phyloP scores from a whole-genome alignment of 2,888 invertebrate genomes.

The Nephrotoma appendiculata region DNA sequence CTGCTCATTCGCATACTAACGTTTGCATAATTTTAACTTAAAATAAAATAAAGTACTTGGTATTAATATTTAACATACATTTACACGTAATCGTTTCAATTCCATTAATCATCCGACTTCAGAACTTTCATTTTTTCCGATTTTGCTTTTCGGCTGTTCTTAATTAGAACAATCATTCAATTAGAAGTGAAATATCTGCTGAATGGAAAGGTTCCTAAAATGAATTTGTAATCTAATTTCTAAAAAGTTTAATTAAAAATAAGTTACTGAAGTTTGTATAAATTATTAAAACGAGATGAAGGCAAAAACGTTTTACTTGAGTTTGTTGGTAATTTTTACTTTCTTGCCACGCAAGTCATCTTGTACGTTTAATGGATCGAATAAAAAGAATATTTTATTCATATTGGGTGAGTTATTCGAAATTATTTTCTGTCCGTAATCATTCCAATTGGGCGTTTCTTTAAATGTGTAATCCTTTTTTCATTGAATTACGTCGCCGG shows the following conservation, averaged over 20 bases:
- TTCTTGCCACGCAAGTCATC: background rate
- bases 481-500: too few relatives aligned
- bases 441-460: too few relatives aligned
- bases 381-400: background rate
- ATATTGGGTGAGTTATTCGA: background rate
- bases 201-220: background rate
- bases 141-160: background rate
- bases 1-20: too few relatives aligned
- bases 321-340: background rate
- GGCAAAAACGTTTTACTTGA: background rate
- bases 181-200: background rate
- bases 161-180: background rate
- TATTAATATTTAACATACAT: background rate
- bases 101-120: background rate
- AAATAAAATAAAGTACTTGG: background rate
- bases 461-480: too few relatives aligned
- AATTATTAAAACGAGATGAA: background rate
- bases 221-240: background rate
- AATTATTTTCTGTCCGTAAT: too few relatives aligned
- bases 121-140: background rate
- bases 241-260: background rate
- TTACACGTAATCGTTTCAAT: background rate
- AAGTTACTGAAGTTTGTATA: background rate
- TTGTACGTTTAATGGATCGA: background rate
- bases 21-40: too few relatives aligned